Conservation (phyloP, 2,113 vertebrate genomes). For the Prunella himalayana region DNA sequence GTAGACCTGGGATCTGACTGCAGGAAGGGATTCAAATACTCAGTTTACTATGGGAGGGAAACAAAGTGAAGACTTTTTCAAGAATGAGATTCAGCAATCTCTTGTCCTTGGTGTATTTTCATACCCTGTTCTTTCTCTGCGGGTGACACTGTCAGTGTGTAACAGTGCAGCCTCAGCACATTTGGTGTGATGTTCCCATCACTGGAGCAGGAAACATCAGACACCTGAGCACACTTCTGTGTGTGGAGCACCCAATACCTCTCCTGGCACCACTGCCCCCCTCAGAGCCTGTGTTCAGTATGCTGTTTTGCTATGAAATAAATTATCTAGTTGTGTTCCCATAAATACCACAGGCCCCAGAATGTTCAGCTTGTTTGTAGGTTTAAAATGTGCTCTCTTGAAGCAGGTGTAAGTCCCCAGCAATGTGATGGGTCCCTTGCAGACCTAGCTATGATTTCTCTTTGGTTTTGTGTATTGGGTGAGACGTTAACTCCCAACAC, state of each 20-base stretch:
- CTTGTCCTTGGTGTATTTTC: not conserved
- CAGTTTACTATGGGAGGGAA: not conserved
- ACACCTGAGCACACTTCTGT: not conserved
- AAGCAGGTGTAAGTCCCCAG: not conserved
- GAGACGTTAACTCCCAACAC: not conserved
- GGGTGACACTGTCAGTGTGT: not conserved
- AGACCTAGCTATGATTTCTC: not conserved
- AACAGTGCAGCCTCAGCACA: rapidly evolving
- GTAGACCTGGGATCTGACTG: not conserved
- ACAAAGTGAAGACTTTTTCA: not conserved
- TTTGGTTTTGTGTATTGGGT: not conserved
- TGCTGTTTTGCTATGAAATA: not conserved
- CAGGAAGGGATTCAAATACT: not conserved
- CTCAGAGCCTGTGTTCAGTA: rapidly evolving
- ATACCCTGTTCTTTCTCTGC: rapidly evolving
- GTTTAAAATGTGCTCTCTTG: not conserved
- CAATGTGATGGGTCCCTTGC: not conserved
- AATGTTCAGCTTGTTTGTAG: not conserved
- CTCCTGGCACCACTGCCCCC: too few relatives aligned
- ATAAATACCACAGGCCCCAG: not conserved
- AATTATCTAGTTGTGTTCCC: not conserved
- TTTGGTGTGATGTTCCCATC: not conserved
- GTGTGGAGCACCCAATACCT: rapidly evolving
- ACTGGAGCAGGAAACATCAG: not conserved
- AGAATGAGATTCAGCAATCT: not conserved